These are phyloP conservation scores for Centropristis striata DNA, from an alignment of 2,113 vertebrate species.

Conservation along the genomic window DNA sequence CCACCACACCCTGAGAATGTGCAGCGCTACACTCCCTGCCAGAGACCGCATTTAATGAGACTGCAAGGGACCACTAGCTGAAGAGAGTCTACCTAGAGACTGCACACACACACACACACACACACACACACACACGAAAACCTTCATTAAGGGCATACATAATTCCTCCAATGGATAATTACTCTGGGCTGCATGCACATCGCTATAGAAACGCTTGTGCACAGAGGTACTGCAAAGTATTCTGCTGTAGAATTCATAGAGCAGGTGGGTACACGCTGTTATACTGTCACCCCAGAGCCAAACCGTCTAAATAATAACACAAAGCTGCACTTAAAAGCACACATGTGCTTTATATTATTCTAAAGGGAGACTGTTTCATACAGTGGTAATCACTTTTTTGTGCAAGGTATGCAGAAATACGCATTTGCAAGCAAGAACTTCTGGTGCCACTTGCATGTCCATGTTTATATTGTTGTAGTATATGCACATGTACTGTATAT, in stretches of 20 bases:
- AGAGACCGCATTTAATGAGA: slow-evolving; percentile 69
- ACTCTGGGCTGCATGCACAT: slow-evolving; percentile 6
- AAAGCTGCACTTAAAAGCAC: not conserved
- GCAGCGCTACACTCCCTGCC: slow-evolving; percentile 50
- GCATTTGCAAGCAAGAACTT: not conserved
- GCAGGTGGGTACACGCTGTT: slow-evolving; percentile 26
- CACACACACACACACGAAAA: slow-evolving; percentile 21
- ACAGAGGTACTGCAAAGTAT: not conserved
- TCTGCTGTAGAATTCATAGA: not conserved
- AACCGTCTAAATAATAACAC: slow-evolving; percentile 4
- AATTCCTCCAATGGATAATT: slow-evolving; percentile 43
- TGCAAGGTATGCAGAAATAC: slow-evolving; percentile 2
- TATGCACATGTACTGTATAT: not conserved
- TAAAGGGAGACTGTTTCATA: not conserved
- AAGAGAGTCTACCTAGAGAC: slow-evolving; percentile 45
- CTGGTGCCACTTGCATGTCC: not conserved
- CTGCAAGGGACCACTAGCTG: slow-evolving; percentile 55
- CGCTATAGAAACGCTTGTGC: slow-evolving; percentile 35
- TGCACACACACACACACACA: slow-evolving; percentile 18
- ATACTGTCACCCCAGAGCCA: slow-evolving; percentile 1
- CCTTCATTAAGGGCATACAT: slow-evolving; percentile 32
- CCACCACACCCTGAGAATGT: slow-evolving; percentile 71
- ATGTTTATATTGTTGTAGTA: slow-evolving; percentile 9
- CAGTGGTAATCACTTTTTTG: not conserved
- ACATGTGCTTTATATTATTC: slow-evolving; percentile 12